These are phyloP conservation scores for Tolmerus cingulatus DNA, from an alignment of 2,888 invertebrate genomes.

Conservation along the genomic window DNA sequence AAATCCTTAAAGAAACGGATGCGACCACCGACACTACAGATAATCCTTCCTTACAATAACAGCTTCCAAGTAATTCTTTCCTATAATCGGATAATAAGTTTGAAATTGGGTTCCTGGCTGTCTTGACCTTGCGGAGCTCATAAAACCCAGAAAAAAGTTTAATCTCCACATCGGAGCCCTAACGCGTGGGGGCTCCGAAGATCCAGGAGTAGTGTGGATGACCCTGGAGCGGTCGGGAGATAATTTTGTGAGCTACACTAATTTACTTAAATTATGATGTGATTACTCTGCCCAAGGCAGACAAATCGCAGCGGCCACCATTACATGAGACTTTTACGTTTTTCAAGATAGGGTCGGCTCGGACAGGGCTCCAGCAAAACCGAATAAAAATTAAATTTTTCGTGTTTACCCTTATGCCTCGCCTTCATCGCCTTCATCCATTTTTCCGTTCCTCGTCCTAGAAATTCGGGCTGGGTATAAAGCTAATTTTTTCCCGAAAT, in stretches of 20 bases:
- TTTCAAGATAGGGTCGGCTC: background rate
- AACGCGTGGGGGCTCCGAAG: background rate
- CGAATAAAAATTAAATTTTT: constrained; percentile 34
- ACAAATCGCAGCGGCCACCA: background rate
- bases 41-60: background rate
- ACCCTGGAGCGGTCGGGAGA: background rate
- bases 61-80: background rate
- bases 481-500: constrained; percentile 38
- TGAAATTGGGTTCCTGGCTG: background rate
- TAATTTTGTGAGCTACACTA: constrained; percentile 3
- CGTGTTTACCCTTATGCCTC: background rate
- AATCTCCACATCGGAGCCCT: background rate
- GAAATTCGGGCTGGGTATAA: background rate
- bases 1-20: background rate
- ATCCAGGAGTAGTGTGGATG: background rate
- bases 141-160: background rate
- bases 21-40: background rate
- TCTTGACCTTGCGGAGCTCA: background rate
- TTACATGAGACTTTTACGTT: background rate
- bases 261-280: constrained; percentile 22
- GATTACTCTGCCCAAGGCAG: background rate
- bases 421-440: background rate
- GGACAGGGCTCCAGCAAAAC: background rate
- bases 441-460: background rate
- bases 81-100: background rate